These are phyloP conservation scores for Hyphantria cunea DNA, from an alignment of 1,140 invertebrate genomes.

Conservation along the genomic window DNA sequence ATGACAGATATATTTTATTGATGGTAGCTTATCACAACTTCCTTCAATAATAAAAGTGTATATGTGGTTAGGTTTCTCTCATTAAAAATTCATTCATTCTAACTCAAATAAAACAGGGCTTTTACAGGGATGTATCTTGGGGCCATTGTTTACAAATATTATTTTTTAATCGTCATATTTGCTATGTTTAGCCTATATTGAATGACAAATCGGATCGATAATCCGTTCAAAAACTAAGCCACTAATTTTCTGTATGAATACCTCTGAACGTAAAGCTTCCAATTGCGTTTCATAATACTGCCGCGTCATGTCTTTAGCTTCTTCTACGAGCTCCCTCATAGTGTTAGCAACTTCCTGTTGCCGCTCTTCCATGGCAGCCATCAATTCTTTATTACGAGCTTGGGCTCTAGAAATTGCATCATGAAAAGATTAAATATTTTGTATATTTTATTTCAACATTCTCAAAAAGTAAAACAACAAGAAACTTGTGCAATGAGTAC, in stretches of 20 bases:
- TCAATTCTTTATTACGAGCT: constrained; percentile 46
- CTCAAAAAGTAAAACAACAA: too few relatives aligned
- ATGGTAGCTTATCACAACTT: too few relatives aligned
- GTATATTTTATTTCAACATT: too few relatives aligned
- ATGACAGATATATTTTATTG: too few relatives aligned
- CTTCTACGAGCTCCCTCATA: constrained; percentile 52
- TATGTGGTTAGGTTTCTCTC: background rate
- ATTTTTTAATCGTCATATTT: too few relatives aligned
- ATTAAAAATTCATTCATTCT: too few relatives aligned
- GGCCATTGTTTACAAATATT: too few relatives aligned
- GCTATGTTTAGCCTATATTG: too few relatives aligned
- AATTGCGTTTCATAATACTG: constrained; percentile 58
- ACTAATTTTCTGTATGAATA: constrained; percentile 13
- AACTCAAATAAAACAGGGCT: background rate
- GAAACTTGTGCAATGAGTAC: too few relatives aligned
- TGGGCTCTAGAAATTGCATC: constrained; percentile 42
- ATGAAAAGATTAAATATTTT: too few relatives aligned
- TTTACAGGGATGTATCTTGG: too few relatives aligned
- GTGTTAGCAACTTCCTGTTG: constrained; percentile 41
- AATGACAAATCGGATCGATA: too few relatives aligned
- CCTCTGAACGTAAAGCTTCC: constrained; percentile 42
- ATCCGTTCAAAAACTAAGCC: background rate
- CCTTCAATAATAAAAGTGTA: constrained; percentile 21
- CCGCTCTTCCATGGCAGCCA: constrained; percentile 36
- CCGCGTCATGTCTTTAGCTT: constrained; percentile 49